Conservation (phyloP, 92 coral and sea anemone genomes). For the Heliopora coerulea region DNA sequence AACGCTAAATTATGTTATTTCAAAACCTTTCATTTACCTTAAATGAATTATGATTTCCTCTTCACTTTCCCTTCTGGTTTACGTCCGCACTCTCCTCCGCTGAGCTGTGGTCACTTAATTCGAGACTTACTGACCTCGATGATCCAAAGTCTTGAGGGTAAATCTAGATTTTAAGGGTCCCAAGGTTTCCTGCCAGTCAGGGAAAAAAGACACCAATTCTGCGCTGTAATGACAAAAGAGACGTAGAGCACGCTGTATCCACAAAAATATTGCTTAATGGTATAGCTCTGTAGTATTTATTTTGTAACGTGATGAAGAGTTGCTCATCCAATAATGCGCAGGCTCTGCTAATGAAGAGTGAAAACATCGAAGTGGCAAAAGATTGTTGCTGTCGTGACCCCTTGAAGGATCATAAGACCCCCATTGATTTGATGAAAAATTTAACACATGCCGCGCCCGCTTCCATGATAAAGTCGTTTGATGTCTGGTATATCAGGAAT, state of each 20-base stretch:
- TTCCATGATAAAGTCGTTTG: slow-evolving; percentile 11
- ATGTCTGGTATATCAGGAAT: no score
- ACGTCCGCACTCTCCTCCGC: neutral
- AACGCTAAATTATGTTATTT: neutral
- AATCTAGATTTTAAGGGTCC: no score
- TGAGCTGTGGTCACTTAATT: neutral
- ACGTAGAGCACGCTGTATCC: neutral
- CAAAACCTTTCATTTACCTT: neutral
- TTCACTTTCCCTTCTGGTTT: neutral
- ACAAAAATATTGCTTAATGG: neutral
- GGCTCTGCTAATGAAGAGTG: slow-evolving; percentile 11
- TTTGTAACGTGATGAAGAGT: slow-evolving; percentile 24
- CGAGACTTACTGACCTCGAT: neutral
- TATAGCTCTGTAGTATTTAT: slow-evolving; percentile 18
- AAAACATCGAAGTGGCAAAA: slow-evolving; percentile 18
- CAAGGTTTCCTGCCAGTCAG: neutral
- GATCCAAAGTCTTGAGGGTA: neutral
- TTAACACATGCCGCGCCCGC: slow-evolving; percentile 40
- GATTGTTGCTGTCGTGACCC: slow-evolving; percentile 41
- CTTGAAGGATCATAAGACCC: slow-evolving; percentile 27
- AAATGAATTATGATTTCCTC: neutral
- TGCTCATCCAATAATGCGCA: slow-evolving; percentile 24
- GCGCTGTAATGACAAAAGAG: neutral
- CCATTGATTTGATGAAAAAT: neutral
- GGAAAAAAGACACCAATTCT: neutral